Percentiles rank a stretch among this genome's conserved stretches.
phyloP scores from a whole-genome alignment of 2,797 vertebrate species.

The Macropodus opercularis region DNA sequence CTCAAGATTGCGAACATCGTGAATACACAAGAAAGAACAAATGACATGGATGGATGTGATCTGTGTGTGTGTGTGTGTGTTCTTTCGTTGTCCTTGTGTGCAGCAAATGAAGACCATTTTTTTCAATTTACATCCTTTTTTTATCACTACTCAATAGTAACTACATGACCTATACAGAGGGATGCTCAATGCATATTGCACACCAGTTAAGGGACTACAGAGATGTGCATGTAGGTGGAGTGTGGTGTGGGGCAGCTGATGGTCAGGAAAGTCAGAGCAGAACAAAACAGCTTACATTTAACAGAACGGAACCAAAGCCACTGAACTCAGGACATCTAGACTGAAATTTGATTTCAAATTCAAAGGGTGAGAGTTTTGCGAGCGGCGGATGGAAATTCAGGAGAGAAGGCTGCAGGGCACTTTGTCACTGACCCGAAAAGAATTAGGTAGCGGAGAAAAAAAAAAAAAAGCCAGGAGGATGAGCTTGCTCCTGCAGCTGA shows the following conservation, averaged over 20 bases:
- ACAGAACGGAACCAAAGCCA: neutral
- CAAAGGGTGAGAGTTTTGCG: too few relatives aligned
- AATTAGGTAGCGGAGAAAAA: neutral
- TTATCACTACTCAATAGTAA: too few relatives aligned
- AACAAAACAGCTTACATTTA: neutral
- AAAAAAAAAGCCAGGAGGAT: neutral
- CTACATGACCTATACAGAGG: too few relatives aligned
- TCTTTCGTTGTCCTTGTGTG: conserved; percentile 2
- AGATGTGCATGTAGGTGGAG: too few relatives aligned
- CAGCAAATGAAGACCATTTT: neutral
- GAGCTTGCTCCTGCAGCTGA: neutral
- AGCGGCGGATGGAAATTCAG: neutral
- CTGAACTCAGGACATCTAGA: neutral
- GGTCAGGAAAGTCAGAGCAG: too few relatives aligned
- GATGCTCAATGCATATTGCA: too few relatives aligned
- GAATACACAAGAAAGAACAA: conserved; percentile 48
- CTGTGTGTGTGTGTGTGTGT: neutral
- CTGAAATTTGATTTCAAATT: neutral
- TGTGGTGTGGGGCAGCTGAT: too few relatives aligned
- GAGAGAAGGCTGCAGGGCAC: neutral
- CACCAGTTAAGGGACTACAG: too few relatives aligned
- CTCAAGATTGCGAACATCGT: conserved; percentile 50
- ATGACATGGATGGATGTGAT: conserved; percentile 40
- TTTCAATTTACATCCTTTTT: neutral
- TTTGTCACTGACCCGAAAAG: neutral